A percentile compares a stretch with the other conserved stretches of the same genome.
Conservation (phyloP, 35 echinoderm and acorn worm species). For the Nesometra sesokonis region DNA sequence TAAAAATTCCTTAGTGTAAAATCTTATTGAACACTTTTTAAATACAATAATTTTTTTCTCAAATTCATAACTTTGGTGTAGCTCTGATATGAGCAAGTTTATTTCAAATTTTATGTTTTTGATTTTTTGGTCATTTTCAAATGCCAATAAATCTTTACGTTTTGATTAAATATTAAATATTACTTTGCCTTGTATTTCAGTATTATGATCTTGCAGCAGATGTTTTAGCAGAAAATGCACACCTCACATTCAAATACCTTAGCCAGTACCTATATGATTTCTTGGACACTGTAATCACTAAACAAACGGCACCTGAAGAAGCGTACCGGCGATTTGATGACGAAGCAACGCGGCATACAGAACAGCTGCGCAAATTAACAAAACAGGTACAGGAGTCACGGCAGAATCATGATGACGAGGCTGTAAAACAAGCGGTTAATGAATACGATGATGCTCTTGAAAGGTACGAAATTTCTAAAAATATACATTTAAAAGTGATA, state of each 20-base stretch:
- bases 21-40: too few relatives aligned
- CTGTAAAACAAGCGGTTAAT: constrained; percentile 86
- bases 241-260: constrained; percentile 94
- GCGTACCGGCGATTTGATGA: constrained; percentile 92
- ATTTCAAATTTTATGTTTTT: too few relatives aligned
- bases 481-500: too few relatives aligned
- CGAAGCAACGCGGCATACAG: constrained; percentile 81
- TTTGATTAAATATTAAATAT: background rate
- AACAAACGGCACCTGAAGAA: constrained; percentile 88
- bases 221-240: constrained; percentile 92
- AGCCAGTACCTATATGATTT: constrained; percentile 90
- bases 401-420: constrained; percentile 70
- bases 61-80: too few relatives aligned
- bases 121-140: background rate
- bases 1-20: too few relatives aligned
- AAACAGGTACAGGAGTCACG: constrained; percentile 93
- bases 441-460: constrained; percentile 97
- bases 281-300: constrained; percentile 94
- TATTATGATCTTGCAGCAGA: constrained; percentile 97
- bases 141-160: too few relatives aligned
- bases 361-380: constrained; percentile 90
- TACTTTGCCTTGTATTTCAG: constrained; percentile 11
- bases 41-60: too few relatives aligned
- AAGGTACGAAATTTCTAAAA: constrained; percentile 26
- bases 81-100: too few relatives aligned